Evolutionary conservation across 2,797 vertebrate genomes (phyloP).

Genomic region (Acanthiza pusilla): DNA sequence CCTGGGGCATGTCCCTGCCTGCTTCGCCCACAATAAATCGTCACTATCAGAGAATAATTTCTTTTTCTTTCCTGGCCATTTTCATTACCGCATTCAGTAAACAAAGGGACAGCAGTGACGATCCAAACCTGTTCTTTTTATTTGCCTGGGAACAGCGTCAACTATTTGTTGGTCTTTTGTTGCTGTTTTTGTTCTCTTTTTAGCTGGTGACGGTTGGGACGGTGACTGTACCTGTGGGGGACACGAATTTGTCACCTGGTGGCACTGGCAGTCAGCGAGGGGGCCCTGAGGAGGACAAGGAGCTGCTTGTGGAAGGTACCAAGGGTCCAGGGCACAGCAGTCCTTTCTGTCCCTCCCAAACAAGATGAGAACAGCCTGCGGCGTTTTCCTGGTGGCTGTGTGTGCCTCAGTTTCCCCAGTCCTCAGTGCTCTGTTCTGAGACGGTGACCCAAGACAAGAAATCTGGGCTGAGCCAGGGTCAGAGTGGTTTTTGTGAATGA

Average conservation of each 20-base stretch:
- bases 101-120: constrained; percentile 39
- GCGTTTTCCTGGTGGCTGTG: not conserved
- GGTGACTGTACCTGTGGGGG: not conserved
- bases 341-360: not conserved
- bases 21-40: not conserved
- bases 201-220: not conserved
- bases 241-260: not conserved
- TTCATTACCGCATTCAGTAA: constrained; percentile 25
- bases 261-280: not conserved
- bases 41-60: not conserved
- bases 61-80: not conserved
- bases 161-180: constrained; percentile 47
- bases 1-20: constrained; percentile 58
- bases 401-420: not conserved
- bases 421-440: accelerated
- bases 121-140: constrained; percentile 16
- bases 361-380: not conserved
- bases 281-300: not conserved
- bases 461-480: not conserved
- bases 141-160: constrained; percentile 61
- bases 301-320: not conserved
- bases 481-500: not conserved
- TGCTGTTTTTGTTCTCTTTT: not conserved
- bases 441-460: not conserved
- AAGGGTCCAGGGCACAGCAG: not conserved